phyloP scores from a whole-genome alignment of 1,140 invertebrate genomes.

The Pachyrhynchus sulphureomaculatus region DNA sequence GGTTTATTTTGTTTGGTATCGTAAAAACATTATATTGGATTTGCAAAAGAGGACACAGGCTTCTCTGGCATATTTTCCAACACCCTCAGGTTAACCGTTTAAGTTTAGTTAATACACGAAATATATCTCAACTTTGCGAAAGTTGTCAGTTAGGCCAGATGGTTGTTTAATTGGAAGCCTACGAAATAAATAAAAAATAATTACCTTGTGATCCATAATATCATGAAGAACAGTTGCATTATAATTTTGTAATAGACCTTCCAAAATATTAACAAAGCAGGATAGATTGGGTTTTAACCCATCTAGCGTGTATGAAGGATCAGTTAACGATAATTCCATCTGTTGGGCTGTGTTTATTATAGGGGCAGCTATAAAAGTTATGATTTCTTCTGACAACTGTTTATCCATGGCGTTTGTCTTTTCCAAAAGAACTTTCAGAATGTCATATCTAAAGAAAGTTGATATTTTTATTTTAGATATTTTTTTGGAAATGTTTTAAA shows the following conservation, averaged over 20 bases:
- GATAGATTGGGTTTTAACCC: not conserved
- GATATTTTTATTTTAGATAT: no score
- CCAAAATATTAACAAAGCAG: conserved; percentile 11
- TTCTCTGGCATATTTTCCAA: not conserved
- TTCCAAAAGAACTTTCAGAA: not conserved
- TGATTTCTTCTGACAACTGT: not conserved
- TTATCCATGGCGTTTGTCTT: not conserved
- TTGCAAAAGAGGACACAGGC: no score
- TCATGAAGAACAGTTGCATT: conserved; percentile 4
- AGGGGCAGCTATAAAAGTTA: conserved; percentile 1
- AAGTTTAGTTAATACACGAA: no score
- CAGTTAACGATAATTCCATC: not conserved
- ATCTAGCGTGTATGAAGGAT: not conserved
- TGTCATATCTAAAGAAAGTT: no score
- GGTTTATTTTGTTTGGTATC: no score
- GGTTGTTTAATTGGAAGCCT: no score
- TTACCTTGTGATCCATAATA: conserved; percentile 3
- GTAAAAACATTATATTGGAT: no score
- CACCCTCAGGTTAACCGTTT: no score
- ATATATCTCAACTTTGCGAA: no score
- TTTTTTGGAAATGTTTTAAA: no score
- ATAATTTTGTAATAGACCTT: conserved; percentile 10
- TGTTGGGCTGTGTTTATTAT: not conserved
- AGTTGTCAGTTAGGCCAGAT: no score
- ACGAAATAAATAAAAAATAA: no score